Conservation (phyloP, 2,113 vertebrate genomes). For the Pelecanus crispus region DNA sequence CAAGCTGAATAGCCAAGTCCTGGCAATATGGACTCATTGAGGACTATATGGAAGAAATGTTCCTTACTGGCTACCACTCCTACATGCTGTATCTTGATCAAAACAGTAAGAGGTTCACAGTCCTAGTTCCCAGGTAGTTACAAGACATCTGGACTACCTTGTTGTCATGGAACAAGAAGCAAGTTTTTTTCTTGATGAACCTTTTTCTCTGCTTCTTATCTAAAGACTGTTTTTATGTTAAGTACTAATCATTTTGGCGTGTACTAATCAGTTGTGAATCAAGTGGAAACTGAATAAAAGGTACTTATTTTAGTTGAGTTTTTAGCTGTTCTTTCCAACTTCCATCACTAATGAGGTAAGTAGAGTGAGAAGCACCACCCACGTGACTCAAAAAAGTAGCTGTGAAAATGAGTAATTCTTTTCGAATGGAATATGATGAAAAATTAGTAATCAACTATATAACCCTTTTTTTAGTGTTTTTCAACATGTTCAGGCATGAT, state of each 20-base stretch:
- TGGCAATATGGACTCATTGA: neutral
- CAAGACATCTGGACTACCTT: neutral
- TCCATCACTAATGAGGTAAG: neutral
- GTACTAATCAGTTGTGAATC: neutral
- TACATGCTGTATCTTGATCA: accelerated
- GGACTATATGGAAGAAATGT: neutral
- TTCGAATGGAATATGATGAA: neutral
- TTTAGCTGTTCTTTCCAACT: neutral
- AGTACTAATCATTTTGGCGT: neutral
- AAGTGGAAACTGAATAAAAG: neutral
- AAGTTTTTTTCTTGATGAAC: neutral
- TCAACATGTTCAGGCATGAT: neutral
- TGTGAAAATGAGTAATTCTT: neutral
- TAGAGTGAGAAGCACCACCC: neutral
- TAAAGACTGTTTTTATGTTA: neutral
- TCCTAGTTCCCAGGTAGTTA: neutral
- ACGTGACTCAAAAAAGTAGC: neutral
- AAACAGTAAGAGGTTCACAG: neutral
- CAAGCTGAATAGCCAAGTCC: neutral
- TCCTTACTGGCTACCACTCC: neutral
- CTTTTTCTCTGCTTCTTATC: neutral
- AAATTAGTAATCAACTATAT: neutral
- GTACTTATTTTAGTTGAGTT: neutral
- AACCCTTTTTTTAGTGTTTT: neutral
- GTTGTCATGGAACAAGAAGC: neutral